Conservation (phyloP, 2,888 invertebrate genomes). For the Archips crataeganus region DNA sequence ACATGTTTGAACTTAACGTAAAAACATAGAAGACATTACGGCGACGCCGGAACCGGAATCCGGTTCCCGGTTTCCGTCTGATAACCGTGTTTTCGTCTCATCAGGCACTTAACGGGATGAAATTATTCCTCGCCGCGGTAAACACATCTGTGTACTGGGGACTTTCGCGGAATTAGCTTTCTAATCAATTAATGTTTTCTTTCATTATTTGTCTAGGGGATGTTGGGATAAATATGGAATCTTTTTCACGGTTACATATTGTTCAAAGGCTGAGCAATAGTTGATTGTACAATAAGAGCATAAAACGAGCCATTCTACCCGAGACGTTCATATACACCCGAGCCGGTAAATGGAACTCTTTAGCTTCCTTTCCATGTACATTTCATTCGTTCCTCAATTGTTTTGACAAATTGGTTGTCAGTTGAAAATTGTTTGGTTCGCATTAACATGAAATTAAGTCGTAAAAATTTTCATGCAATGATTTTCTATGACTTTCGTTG, state of each 20-base stretch:
- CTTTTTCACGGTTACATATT: not conserved
- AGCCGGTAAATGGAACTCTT: no score
- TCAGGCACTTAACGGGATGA: slow-evolving; percentile 21
- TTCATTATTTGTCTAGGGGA: not conserved
- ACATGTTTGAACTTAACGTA: not conserved
- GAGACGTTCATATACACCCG: no score
- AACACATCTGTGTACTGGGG: slow-evolving; percentile 7
- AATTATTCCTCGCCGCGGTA: slow-evolving; percentile 18
- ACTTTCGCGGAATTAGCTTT: slow-evolving; percentile 7
- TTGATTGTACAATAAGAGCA: no score
- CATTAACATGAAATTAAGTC: no score
- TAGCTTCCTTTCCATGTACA: no score
- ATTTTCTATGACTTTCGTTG: no score
- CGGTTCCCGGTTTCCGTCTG: not conserved
- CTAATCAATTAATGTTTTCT: slow-evolving; percentile 14
- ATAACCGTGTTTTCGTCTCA: slow-evolving; percentile 7
- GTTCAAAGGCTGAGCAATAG: no score
- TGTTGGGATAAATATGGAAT: not conserved
- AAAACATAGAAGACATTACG: not conserved
- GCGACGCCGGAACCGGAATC: not conserved
- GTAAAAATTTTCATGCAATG: no score
- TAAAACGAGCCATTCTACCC: no score
- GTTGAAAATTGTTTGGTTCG: no score
- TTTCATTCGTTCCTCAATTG: no score
- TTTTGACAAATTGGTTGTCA: no score